phyloP scores from a whole-genome alignment of 2,113 vertebrate genomes.

The Myrmecobius fasciatus region DNA sequence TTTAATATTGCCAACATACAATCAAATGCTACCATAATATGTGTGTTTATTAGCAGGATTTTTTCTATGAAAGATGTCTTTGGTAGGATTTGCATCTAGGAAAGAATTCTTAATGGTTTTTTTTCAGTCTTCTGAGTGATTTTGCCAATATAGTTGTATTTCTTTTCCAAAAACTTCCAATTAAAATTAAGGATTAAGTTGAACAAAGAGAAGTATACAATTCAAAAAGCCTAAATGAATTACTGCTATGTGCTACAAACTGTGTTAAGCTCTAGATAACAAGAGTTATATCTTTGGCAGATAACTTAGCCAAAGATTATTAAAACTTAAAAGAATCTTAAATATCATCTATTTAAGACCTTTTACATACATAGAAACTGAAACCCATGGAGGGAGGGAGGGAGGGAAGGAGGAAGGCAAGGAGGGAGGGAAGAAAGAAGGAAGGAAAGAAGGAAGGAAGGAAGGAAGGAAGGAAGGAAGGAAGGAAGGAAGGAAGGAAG shows the following conservation, averaged over 20 bases:
- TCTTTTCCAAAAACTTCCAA: neutral
- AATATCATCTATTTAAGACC: neutral
- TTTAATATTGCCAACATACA: neutral
- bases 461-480: too few relatives aligned
- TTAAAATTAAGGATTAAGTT: neutral
- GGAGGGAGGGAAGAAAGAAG: too few relatives aligned
- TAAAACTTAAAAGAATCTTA: neutral
- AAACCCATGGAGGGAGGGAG: neutral
- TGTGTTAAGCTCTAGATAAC: neutral
- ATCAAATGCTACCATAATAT: constrained; percentile 8
- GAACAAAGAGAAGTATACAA: neutral
- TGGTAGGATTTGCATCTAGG: neutral
- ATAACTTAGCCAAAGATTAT: neutral
- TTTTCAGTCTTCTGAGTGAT: neutral
- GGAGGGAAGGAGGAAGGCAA: too few relatives aligned
- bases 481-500: neutral
- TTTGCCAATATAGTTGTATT: neutral
- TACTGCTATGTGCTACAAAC: neutral
- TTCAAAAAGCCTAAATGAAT: neutral
- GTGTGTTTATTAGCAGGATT: neutral
- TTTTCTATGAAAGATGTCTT: neutral
- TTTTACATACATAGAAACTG: neutral
- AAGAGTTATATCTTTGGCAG: neutral
- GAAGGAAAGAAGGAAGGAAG: too few relatives aligned
- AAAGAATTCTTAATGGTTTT: neutral